Evolutionary conservation across 2,888 invertebrate genomes (phyloP).

Genomic region (Andrena camellia): DNA sequence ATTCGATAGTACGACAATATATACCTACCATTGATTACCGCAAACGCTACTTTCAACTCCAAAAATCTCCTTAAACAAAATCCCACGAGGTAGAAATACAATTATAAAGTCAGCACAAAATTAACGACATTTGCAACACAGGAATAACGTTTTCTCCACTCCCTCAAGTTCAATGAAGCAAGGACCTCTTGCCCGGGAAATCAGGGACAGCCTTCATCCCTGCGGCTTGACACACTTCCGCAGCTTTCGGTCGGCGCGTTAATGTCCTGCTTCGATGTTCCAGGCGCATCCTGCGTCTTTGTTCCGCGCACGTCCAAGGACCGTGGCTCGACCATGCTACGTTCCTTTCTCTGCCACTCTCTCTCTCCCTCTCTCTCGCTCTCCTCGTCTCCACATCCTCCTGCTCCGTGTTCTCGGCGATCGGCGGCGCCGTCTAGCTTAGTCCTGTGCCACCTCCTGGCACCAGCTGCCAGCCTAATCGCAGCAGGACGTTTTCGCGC

Average conservation of each 20-base stretch:
- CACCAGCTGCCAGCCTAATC: constrained; percentile 81
- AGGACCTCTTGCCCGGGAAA: constrained; percentile 24
- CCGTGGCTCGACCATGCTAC: constrained; percentile 40
- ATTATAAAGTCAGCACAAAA: too few relatives aligned
- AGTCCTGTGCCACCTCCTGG: constrained; percentile 84
- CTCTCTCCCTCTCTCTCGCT: constrained; percentile 8
- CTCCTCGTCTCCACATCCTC: constrained; percentile 27
- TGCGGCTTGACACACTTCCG: constrained; percentile 17
- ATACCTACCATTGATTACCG: too few relatives aligned
- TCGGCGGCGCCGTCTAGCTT: constrained; percentile 65
- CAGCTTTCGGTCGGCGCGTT: constrained; percentile 26
- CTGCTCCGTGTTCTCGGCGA: constrained; percentile 59
- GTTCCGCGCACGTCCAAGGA: constrained; percentile 61
- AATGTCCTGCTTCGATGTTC: constrained; percentile 35
- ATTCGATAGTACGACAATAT: too few relatives aligned
- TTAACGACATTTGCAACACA: too few relatives aligned
- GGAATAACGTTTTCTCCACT: not conserved
- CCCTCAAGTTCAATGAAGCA: not conserved
- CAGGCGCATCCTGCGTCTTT: constrained; percentile 44
- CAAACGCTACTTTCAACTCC: too few relatives aligned
- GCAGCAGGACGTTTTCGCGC: constrained; percentile 82
- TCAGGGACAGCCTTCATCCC: constrained; percentile 35
- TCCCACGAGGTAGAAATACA: too few relatives aligned
- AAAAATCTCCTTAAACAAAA: too few relatives aligned
- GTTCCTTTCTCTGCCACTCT: not conserved